Evolutionary conservation across 1,140 invertebrate genomes (phyloP), one percentile per base, ranked within the genome.

Genomic region (Samia ricini): DNA sequence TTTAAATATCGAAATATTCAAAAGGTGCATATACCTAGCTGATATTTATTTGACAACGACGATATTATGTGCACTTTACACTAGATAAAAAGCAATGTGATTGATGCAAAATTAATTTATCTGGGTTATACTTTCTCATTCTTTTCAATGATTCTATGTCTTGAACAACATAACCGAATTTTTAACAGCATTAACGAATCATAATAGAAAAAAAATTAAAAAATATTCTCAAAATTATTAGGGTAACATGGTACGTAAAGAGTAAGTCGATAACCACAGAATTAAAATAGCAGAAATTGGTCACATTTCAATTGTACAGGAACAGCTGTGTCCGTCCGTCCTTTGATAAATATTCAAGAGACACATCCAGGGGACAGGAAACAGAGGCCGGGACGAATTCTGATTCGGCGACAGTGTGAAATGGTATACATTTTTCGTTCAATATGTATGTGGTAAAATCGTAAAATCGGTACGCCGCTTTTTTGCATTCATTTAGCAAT

Each of bases 321-420:
- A 63, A 52, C 64, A 68, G 63, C 62, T 64, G 60, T 36, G 66
- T 42, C 48, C 59, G 56, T 51, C 63, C 48, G 57, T 42, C 33
- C 33, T 42, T 59, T 63, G 66, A 66, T 78, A 78, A 76, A 78
- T 78, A 78, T 78, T 78, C 76, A 78, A 63, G 21, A 60, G 70
- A 64, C 54, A 52, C 18, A 20, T 26, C 58, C 64, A 5, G 54
- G 20, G 52, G 57, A 60, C 61, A 42, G 33, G 33, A 42, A 42
- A 42, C 33, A 7, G 33, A 42, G 33, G 10, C 33, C 33, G 33
- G 33, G 33, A 49, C 59, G 61, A 58, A 62, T 66, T 67, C 59
- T 62, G 65, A 67, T 62, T 62, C 54, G 22, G 51, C 51, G 33
- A 58, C 60, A 55, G 33, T 42, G 33, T 42, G 33, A 42, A 42